Conservation (phyloP, 1,140 invertebrate species). For the Chelonus insularis region DNA sequence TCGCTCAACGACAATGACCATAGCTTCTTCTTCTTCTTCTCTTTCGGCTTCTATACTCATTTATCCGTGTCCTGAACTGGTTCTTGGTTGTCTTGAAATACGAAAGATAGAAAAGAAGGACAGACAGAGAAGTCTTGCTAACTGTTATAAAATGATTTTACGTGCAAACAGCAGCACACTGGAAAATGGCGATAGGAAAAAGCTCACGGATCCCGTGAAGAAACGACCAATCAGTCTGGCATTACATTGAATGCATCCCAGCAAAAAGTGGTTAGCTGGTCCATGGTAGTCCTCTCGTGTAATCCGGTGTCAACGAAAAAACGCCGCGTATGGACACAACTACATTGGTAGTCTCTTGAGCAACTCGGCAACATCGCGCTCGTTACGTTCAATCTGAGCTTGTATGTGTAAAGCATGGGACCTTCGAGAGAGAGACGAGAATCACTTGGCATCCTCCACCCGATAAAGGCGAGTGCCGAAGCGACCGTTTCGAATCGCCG, state of each 20-base stretch:
- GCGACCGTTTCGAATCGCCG: constrained; percentile 19
- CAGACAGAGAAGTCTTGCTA: neutral
- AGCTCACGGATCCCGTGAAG: constrained; percentile 26
- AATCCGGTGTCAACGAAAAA: constrained; percentile 42
- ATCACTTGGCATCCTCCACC: neutral
- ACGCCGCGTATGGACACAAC: constrained; percentile 31
- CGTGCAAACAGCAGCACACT: constrained; percentile 6
- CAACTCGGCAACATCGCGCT: constrained; percentile 47
- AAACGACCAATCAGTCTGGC: constrained; percentile 1
- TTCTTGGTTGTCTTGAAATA: constrained; percentile 19
- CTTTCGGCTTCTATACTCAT: constrained; percentile 3
- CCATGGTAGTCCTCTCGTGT: constrained; percentile 18
- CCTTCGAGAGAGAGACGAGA: neutral
- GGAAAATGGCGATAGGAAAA: constrained; percentile 36
- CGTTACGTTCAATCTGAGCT: constrained; percentile 35
- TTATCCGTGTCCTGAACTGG: constrained; percentile 22
- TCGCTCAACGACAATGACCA: constrained; percentile 20
- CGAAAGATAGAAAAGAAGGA: neutral
- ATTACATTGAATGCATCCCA: neutral
- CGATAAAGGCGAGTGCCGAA: constrained; percentile 18
- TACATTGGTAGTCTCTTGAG: neutral
- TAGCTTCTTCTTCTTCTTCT: constrained; percentile 13
- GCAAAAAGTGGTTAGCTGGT: constrained; percentile 14
- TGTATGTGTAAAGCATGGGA: constrained; percentile 23
- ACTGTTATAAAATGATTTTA: constrained; percentile 5